phyloP scores from a whole-genome alignment of 1,140 invertebrate species.

The Drosophila ohnishii region DNA sequence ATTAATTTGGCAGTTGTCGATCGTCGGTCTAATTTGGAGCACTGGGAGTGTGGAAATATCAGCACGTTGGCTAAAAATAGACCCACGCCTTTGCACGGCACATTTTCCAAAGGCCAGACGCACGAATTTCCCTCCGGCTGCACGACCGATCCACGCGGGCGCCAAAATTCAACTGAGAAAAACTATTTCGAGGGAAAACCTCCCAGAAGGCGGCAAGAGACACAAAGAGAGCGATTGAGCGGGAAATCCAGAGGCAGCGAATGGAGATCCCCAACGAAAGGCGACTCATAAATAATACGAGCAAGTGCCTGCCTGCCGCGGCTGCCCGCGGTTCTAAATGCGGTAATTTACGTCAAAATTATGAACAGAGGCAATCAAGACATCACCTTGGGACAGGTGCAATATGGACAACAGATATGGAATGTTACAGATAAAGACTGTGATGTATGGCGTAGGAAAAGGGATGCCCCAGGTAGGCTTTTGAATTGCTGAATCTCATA shows the following conservation, averaged over 20 bases:
- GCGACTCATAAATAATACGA: slow-evolving; percentile 16
- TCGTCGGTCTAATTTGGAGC: slow-evolving; percentile 30
- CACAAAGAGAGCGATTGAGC: slow-evolving; percentile 8
- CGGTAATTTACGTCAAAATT: slow-evolving; percentile 41
- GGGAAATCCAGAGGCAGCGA: slow-evolving; percentile 5
- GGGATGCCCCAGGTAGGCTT: background rate
- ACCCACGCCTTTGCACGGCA: slow-evolving; percentile 38
- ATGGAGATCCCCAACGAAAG: slow-evolving; percentile 3
- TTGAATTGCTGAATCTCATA: background rate
- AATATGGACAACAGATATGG: slow-evolving; percentile 8
- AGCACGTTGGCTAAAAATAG: slow-evolving; percentile 49
- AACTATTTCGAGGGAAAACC: slow-evolving; percentile 33
- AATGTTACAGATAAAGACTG: background rate
- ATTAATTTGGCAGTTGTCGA: slow-evolving; percentile 48
- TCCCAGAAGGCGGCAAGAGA: background rate
- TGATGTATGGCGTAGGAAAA: background rate
- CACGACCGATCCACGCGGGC: slow-evolving; percentile 42
- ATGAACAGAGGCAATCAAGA: slow-evolving; percentile 37
- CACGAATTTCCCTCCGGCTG: slow-evolving; percentile 23
- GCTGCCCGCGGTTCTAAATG: slow-evolving; percentile 32
- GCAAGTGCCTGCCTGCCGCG: slow-evolving; percentile 25
- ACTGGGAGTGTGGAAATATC: slow-evolving; percentile 36
- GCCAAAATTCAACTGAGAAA: slow-evolving; percentile 65
- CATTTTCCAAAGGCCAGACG: slow-evolving; percentile 44
- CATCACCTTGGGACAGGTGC: slow-evolving; percentile 23